These are phyloP conservation scores for Omphaloscelis lunosa DNA, from an alignment of 2,888 invertebrate genomes.

Conservation along the genomic window DNA sequence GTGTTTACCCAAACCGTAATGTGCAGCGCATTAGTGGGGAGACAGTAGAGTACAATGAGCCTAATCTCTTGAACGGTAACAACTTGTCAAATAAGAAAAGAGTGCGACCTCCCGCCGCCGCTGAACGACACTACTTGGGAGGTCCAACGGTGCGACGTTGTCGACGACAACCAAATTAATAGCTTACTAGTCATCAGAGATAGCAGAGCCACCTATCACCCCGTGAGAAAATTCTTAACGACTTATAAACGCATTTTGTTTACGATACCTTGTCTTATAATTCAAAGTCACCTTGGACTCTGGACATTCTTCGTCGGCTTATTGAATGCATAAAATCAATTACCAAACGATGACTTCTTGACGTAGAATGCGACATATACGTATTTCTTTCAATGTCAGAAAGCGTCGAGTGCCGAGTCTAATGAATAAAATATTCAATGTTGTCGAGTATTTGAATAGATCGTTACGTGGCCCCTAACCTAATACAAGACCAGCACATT, in stretches of 20 bases:
- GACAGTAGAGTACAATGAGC: slow-evolving; percentile 70
- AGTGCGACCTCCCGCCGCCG: slow-evolving; percentile 75
- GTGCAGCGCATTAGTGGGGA: slow-evolving; percentile 67
- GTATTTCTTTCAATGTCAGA: slow-evolving; percentile 69
- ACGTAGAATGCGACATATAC: slow-evolving; percentile 66
- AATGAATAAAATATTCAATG: slow-evolving; percentile 82
- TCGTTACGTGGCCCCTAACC: slow-evolving; percentile 78
- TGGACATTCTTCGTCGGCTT: slow-evolving; percentile 53
- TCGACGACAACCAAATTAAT: slow-evolving; percentile 80
- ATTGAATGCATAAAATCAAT: slow-evolving; percentile 73
- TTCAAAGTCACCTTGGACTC: slow-evolving; percentile 51
- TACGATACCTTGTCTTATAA: slow-evolving; percentile 58
- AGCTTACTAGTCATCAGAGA: slow-evolving; percentile 78
- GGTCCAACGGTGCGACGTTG: slow-evolving; percentile 79
- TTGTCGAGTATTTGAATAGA: slow-evolving; percentile 80
- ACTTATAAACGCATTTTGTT: slow-evolving; percentile 63
- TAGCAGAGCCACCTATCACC: slow-evolving; percentile 73
- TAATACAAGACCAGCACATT: slow-evolving; percentile 69
- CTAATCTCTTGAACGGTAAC: slow-evolving; percentile 78
- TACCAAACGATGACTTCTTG: slow-evolving; percentile 69
- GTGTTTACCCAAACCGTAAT: slow-evolving; percentile 68
- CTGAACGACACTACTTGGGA: slow-evolving; percentile 80
- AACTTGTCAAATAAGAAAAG: slow-evolving; percentile 79
- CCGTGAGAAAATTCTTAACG: slow-evolving; percentile 74
- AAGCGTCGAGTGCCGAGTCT: slow-evolving; percentile 65